Conservation (phyloP, 1,140 invertebrate species). For the Hirudo medicinalis region DNA sequence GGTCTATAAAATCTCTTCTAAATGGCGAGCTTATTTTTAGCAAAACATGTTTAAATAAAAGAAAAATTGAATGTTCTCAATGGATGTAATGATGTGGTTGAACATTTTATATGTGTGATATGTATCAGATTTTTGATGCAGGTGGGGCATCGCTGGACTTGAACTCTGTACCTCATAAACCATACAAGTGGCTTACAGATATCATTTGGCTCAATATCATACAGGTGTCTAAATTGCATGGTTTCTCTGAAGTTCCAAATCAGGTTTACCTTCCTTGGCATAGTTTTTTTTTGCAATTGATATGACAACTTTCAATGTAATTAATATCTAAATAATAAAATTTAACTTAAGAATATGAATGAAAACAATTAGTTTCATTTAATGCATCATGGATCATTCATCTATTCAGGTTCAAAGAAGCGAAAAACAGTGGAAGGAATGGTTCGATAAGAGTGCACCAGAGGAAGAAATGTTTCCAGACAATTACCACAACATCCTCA, state of each 20-base stretch:
- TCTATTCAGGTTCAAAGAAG: conserved; percentile 41
- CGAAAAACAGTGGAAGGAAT: conserved; percentile 76
- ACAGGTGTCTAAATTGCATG: conserved; percentile 73
- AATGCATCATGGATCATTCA: neutral
- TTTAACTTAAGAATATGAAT: neutral
- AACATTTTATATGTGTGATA: neutral
- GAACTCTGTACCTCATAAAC: conserved; percentile 82
- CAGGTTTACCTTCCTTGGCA: conserved; percentile 39
- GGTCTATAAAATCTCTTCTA: no score
- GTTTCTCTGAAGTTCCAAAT: conserved; percentile 64
- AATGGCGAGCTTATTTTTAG: neutral
- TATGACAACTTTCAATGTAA: neutral
- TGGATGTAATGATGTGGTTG: neutral
- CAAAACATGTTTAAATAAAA: no score
- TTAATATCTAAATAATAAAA: neutral
- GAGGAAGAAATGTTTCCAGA: conserved; percentile 81
- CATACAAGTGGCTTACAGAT: conserved; percentile 85
- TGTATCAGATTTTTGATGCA: neutral
- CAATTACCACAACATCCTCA: conserved; percentile 70
- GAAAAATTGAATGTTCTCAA: no score
- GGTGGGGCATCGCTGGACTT: conserved; percentile 85
- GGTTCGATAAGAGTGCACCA: conserved; percentile 87
- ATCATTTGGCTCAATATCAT: conserved; percentile 93
- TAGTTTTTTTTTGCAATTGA: neutral
- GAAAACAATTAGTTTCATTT: neutral